Percentiles rank a stretch among this genome's conserved stretches.
These are phyloP conservation scores for Telmatochromis brichardi DNA, from an alignment of 2,113 vertebrate species.

Conservation along the genomic window DNA sequence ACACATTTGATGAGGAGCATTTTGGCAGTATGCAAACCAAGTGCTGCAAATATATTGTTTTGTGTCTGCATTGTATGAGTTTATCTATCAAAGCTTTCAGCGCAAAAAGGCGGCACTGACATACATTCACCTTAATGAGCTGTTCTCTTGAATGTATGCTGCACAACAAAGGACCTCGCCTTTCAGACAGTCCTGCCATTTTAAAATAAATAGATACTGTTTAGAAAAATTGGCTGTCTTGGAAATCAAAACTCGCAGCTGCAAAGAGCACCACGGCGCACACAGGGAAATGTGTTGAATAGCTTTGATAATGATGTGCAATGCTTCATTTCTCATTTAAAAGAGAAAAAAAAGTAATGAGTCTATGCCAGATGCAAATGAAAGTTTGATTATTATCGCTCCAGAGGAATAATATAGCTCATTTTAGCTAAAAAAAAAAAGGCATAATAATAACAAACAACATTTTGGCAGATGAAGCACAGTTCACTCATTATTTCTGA, in stretches of 20 bases:
- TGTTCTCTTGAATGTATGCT: neutral
- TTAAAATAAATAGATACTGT: neutral
- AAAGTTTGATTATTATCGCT: constrained; percentile 8
- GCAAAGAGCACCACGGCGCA: neutral
- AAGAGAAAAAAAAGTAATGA: neutral
- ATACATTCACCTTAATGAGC: constrained; percentile 1
- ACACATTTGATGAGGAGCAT: neutral
- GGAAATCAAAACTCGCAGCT: neutral
- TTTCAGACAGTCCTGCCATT: neutral
- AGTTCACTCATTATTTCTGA: constrained; percentile 13
- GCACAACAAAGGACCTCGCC: neutral
- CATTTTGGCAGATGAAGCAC: constrained; percentile 1
- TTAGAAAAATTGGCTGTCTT: neutral
- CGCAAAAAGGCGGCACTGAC: neutral
- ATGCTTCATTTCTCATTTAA: constrained; percentile 35
- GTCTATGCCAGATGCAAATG: constrained; percentile 20
- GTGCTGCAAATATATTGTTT: constrained; percentile 37
- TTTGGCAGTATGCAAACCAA: constrained; percentile 59
- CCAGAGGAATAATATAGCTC: neutral
- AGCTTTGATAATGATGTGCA: constrained; percentile 53
- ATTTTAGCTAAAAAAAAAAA: neutral
- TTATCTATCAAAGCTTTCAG: constrained; percentile 52
- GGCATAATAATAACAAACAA: neutral
- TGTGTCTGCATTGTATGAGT: neutral
- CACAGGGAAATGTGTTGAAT: constrained; percentile 10